Evolutionary conservation across 2,113 vertebrate species (phyloP).

Genomic region (Neogale vison): DNA sequence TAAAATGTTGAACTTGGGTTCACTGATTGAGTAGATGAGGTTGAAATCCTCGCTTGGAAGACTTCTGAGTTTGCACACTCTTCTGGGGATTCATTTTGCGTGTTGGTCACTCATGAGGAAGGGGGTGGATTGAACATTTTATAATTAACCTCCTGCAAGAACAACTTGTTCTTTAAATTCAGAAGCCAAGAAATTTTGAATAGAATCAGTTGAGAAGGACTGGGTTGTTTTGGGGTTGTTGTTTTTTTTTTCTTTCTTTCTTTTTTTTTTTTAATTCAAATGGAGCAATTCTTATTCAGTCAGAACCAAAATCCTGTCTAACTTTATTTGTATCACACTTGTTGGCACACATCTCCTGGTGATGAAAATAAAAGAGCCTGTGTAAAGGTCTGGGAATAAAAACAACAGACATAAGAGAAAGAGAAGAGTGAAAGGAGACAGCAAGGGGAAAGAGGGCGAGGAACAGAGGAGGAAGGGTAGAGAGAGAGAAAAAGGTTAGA

Average conservation of each 20-base stretch:
- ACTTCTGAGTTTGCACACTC: neutral
- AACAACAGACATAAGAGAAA: conserved; percentile 40
- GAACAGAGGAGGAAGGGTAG: rapidly evolving
- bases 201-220: conserved; percentile 65
- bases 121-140: conserved; percentile 36
- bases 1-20: neutral
- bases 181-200: conserved; percentile 78
- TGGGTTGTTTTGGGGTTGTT: neutral
- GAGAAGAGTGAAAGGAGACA: conserved; percentile 8
- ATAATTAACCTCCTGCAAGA: conserved; percentile 66
- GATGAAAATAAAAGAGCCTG: conserved; percentile 71
- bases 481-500: neutral
- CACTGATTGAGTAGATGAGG: neutral
- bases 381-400: conserved; percentile 70
- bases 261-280: conserved; percentile 52
- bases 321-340: conserved; percentile 76
- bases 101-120: conserved; percentile 17
- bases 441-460: neutral
- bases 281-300: conserved; percentile 71
- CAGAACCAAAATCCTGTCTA: conserved; percentile 74
- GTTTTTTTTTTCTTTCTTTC: neutral
- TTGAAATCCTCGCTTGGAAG: neutral
- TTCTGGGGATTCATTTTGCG: neutral
- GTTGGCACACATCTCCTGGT: conserved; percentile 56
- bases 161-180: conserved; percentile 77